A percentile compares a stretch with the other conserved stretches of the same genome.
Conservation (phyloP, 35 echinoderm and acorn worm species). For the Lytechinus variegatus region DNA sequence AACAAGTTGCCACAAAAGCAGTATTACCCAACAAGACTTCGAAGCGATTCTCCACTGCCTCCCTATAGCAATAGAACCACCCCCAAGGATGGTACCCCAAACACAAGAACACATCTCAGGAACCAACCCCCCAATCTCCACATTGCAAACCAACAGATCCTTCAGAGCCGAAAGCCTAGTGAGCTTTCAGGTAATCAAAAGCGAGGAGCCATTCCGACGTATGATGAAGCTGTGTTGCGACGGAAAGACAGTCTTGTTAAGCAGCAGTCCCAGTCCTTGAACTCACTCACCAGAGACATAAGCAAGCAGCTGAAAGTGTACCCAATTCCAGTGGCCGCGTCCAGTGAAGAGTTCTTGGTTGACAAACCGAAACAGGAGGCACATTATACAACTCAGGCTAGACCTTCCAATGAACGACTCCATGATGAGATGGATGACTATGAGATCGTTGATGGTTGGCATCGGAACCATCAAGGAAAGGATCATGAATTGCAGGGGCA, state of each 20-base stretch:
- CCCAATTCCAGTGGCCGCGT: background rate
- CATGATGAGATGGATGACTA: slow-evolving; percentile 39
- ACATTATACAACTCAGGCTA: slow-evolving; percentile 29
- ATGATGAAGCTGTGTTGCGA: slow-evolving; percentile 45
- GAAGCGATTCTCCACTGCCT: slow-evolving; percentile 35
- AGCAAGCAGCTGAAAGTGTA: background rate
- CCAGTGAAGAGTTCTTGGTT: background rate
- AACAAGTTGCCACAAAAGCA: background rate
- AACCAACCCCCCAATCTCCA: background rate
- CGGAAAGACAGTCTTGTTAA: slow-evolving; percentile 19
- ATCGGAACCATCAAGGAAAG: background rate
- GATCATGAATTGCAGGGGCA: slow-evolving; percentile 35
- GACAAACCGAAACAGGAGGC: background rate
- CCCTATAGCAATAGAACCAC: background rate
- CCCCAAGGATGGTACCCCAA: background rate
- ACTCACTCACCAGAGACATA: slow-evolving; percentile 11
- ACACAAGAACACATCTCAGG: slow-evolving; percentile 7
- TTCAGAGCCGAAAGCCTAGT: background rate
- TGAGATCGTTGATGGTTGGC: slow-evolving; percentile 1
- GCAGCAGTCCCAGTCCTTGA: background rate
- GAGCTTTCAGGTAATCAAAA: background rate
- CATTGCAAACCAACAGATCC: background rate
- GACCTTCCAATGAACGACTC: slow-evolving; percentile 22
- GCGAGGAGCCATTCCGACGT: slow-evolving; percentile 38
- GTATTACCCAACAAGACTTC: background rate